Evolutionary conservation across 2,888 invertebrate genomes (phyloP), one percentile per base, ranked within the genome.

Genomic region (Eupithecia pulchellata): DNA sequence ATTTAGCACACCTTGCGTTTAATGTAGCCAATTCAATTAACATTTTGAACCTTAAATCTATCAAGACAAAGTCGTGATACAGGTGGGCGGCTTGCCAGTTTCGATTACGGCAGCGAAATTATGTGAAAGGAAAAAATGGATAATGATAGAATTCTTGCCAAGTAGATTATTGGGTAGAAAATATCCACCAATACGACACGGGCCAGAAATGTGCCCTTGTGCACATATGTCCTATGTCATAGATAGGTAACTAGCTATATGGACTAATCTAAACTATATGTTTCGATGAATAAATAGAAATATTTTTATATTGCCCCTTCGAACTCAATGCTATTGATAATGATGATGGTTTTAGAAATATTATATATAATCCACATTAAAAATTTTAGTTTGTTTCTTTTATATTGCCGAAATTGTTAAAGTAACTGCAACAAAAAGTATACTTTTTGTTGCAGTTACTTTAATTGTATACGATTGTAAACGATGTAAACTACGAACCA

Each of bases 81-180:
- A 34, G 61, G 58, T 63, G 68, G 72, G 72, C 42, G 4, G 27
- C n/a, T 20, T 72, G 72, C 72, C 72, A 71, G 63, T 36, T 64
- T 34, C 36, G 47, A 69, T 72, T 52, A 66, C 52, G 20, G 63
- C 34, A 58, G 36, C 58, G 25, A 57, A 65, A 64, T 68, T 62
- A 57, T 68, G 47, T 55, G 34, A 34, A 69, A 60, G 68, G 29
- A 34, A 29, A 65, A 61, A 64, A 32, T 36, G 55, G 42, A 39
- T 13, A 25, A 60, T 47, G n/a, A 62, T 63, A 47, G 30, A 32
- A 66, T 47, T 69, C 39, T 64, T 72, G 72, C 64, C 72, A 69
- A 72, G 52, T 60, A 57, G 57, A 61, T 57, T 47, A 32, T n/a
- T n/a, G 39, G 4, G 57, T 63, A 34, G 36, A 68, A 61, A 60